These are phyloP conservation scores for Chrysaora quinquecirrha DNA, from an alignment of 30 jellyfish, hydroid and myxozoan genomes.

Conservation along the genomic window DNA sequence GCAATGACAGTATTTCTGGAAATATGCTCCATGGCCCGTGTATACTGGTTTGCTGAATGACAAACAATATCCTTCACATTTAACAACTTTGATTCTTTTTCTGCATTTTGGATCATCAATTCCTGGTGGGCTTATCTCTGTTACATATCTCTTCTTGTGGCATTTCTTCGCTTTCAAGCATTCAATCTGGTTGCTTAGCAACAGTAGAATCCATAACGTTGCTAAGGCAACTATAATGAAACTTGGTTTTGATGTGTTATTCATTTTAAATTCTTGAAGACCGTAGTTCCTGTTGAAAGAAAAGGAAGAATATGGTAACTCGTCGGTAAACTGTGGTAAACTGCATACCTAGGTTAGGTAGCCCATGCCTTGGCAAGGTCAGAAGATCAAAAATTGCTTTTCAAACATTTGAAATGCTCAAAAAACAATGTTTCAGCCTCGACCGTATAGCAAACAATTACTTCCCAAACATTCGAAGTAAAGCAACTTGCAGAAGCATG, in stretches of 20 bases:
- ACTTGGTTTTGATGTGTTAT: neutral
- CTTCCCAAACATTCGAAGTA: too few species aligned
- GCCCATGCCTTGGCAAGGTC: too few species aligned
- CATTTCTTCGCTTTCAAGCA: constrained; percentile 52
- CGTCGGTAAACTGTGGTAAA: too few species aligned
- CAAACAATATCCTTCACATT: constrained; percentile 85
- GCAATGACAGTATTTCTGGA: constrained; percentile 67
- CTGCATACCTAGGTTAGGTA: too few species aligned
- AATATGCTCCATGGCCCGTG: constrained; percentile 29
- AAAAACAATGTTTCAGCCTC: too few species aligned
- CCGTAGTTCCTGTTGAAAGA: too few species aligned
- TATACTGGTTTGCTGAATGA: constrained; percentile 52
- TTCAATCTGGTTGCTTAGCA: constrained; percentile 30
- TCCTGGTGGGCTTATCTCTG: constrained; percentile 77
- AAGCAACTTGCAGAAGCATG: too few species aligned
- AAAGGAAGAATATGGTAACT: too few species aligned
- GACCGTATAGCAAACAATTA: too few species aligned
- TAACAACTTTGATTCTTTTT: constrained; percentile 48
- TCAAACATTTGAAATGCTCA: too few species aligned
- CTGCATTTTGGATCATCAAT: constrained; percentile 58
- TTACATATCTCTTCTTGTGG: constrained; percentile 64
- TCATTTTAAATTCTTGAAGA: too few species aligned
- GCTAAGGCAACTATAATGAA: neutral
- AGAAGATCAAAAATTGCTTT: too few species aligned
- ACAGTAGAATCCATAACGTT: neutral